A percentile compares a stretch with the other conserved stretches of the same genome.
These are phyloP conservation scores for Drosophila limbata DNA, from an alignment of 2,888 invertebrate species.

Conservation along the genomic window DNA sequence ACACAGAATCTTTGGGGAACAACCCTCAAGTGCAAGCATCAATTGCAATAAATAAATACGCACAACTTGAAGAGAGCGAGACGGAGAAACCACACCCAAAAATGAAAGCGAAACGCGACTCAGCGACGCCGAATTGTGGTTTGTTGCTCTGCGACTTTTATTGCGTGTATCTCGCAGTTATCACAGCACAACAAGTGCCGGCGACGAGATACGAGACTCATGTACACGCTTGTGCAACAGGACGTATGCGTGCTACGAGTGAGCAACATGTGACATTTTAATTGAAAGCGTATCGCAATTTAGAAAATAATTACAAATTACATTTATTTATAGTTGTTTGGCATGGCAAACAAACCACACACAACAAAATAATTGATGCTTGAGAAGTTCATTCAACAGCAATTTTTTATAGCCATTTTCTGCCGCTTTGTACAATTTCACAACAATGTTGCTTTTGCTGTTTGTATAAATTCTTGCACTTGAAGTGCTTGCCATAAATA, in stretches of 20 bases:
- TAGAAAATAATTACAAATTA: constrained; percentile 40
- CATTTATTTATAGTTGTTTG: constrained; percentile 31
- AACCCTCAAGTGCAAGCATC: constrained; percentile 25
- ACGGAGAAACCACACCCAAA: constrained; percentile 46
- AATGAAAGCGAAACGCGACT: constrained; percentile 24
- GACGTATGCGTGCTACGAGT: constrained; percentile 40
- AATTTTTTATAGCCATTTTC: not conserved
- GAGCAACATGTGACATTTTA: constrained; percentile 44
- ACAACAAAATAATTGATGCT: not conserved
- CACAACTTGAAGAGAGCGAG: not conserved
- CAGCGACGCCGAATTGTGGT: constrained; percentile 35
- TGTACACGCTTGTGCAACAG: constrained; percentile 48
- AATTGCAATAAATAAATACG: constrained; percentile 43
- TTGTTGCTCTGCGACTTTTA: not conserved
- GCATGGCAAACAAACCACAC: constrained; percentile 11
- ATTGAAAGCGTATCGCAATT: constrained; percentile 43
- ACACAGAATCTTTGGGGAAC: constrained; percentile 2
- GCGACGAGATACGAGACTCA: not conserved
- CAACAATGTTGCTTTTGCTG: not conserved
- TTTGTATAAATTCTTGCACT: not conserved
- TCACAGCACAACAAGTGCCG: constrained; percentile 38
- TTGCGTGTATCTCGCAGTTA: constrained; percentile 24
- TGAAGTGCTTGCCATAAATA: constrained; percentile 4
- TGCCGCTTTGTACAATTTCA: not conserved
- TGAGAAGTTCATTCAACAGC: not conserved